phyloP scores from a whole-genome alignment of 2,888 invertebrate species.

The Tipula vernalis region DNA sequence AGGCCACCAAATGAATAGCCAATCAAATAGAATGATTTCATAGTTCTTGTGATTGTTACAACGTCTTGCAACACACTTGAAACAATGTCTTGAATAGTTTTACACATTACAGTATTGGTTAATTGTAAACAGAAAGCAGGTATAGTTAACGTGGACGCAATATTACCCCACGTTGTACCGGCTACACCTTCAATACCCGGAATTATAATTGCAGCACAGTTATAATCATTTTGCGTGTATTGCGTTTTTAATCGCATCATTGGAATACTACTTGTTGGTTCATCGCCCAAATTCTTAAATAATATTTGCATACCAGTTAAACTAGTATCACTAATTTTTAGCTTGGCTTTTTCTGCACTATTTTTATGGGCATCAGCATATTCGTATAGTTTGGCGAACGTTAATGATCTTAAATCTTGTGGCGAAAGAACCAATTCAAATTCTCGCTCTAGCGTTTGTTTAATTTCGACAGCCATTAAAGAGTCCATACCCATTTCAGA shows the following conservation, averaged over 20 bases:
- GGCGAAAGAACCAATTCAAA: slow-evolving; percentile 77
- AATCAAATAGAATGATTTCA: slow-evolving; percentile 56
- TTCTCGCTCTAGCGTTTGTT: slow-evolving; percentile 79
- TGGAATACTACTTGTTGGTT: slow-evolving; percentile 40
- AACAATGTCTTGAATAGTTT: not conserved
- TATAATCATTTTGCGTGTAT: slow-evolving; percentile 19
- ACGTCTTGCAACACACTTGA: slow-evolving; percentile 25
- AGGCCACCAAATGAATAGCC: slow-evolving; percentile 84
- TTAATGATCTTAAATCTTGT: slow-evolving; percentile 71
- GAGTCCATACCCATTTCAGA: slow-evolving; percentile 95
- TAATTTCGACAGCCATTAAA: slow-evolving; percentile 93
- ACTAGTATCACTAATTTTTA: slow-evolving; percentile 26
- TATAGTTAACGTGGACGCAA: slow-evolving; percentile 24
- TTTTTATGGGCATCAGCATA: slow-evolving; percentile 24
- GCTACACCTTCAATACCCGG: slow-evolving; percentile 59
- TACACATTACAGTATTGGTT: slow-evolving; percentile 20
- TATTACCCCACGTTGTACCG: slow-evolving; percentile 30
- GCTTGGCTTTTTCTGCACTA: slow-evolving; percentile 26
- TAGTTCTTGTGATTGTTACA: slow-evolving; percentile 39
- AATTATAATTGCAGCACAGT: slow-evolving; percentile 36
- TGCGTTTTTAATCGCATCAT: slow-evolving; percentile 41
- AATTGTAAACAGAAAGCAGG: slow-evolving; percentile 27
- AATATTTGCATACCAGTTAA: slow-evolving; percentile 42
- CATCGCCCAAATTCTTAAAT: slow-evolving; percentile 49
- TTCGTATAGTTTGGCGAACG: slow-evolving; percentile 42